Percentiles rank a stretch among this genome's conserved stretches.
These are phyloP conservation scores for Hylia prasina DNA, from an alignment of 2,113 vertebrate species.

Conservation along the genomic window DNA sequence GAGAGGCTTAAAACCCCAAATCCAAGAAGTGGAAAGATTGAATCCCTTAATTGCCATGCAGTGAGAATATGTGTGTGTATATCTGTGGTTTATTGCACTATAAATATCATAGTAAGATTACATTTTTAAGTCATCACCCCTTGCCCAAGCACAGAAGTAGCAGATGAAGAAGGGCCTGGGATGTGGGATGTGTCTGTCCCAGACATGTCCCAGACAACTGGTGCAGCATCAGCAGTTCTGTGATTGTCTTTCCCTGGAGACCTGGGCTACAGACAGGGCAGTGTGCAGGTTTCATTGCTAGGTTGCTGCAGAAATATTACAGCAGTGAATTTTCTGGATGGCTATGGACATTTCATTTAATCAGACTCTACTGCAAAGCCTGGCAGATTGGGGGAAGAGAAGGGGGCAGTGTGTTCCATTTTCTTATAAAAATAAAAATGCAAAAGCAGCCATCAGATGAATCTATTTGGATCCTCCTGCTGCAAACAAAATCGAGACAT, in stretches of 20 bases:
- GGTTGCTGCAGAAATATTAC: background rate
- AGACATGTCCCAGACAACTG: background rate
- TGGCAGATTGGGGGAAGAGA: background rate
- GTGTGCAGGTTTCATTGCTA: background rate
- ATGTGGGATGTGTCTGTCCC: background rate
- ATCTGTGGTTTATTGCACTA: background rate
- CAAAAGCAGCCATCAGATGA: background rate
- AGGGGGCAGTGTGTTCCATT: background rate
- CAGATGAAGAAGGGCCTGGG: background rate
- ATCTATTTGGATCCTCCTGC: slow-evolving; percentile 28
- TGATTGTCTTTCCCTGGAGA: background rate
- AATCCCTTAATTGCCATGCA: background rate
- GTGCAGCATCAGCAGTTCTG: background rate
- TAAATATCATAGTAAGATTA: background rate
- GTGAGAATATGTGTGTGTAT: background rate
- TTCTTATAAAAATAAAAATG: slow-evolving; percentile 21
- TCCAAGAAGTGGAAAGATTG: background rate
- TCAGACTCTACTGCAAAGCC: background rate
- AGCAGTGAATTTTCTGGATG: background rate
- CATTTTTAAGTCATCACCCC: background rate
- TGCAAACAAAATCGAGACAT: slow-evolving; percentile 15
- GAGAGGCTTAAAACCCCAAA: background rate
- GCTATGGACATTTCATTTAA: background rate
- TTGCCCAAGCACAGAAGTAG: background rate
- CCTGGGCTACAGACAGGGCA: background rate